Percentiles rank a stretch among this genome's conserved stretches.
Evolutionary conservation across 2,797 vertebrate genomes (phyloP).

Genomic region (Lagodon rhomboides): DNA sequence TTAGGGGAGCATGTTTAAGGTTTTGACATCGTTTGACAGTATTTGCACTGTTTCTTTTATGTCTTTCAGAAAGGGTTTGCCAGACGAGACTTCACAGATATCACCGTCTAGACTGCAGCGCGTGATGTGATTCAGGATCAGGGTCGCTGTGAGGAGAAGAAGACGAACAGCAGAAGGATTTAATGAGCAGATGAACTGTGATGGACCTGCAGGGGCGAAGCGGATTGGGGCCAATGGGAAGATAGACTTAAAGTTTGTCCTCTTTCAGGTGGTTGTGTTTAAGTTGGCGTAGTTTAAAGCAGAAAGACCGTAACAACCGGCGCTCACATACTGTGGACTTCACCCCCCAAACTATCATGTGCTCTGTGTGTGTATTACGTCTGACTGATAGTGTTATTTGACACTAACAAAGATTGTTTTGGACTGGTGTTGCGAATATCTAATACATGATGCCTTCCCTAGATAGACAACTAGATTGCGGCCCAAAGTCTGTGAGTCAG

Average conservation of each 20-base stretch:
- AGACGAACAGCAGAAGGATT: neutral
- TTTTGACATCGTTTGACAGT: neutral
- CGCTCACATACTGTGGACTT: slow-evolving; percentile 20
- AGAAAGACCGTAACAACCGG: neutral
- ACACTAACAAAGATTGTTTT: slow-evolving; percentile 1
- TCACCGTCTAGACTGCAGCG: slow-evolving; percentile 57
- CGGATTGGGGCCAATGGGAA: neutral
- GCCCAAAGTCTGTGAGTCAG: neutral
- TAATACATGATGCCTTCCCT: neutral
- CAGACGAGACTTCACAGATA: slow-evolving; percentile 81
- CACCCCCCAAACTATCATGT: slow-evolving; percentile 5
- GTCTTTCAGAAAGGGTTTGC: slow-evolving; percentile 86
- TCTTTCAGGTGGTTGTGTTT: slow-evolving; percentile 23
- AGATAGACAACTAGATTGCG: neutral
- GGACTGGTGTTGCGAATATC: slow-evolving; percentile 1
- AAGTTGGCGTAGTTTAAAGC: slow-evolving; percentile 18
- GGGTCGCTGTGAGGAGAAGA: neutral
- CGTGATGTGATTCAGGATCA: neutral
- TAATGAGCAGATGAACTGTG: slow-evolving; percentile 6
- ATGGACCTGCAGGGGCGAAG: neutral
- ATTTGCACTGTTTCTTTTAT: slow-evolving; percentile 18
- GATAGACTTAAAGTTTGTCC: neutral
- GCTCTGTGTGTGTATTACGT: slow-evolving; percentile 13
- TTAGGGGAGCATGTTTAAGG: neutral
- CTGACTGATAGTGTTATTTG: slow-evolving; percentile 8